Evolutionary conservation across 2,797 vertebrate species (phyloP).

Genomic region (Sebastes aleutianus): DNA sequence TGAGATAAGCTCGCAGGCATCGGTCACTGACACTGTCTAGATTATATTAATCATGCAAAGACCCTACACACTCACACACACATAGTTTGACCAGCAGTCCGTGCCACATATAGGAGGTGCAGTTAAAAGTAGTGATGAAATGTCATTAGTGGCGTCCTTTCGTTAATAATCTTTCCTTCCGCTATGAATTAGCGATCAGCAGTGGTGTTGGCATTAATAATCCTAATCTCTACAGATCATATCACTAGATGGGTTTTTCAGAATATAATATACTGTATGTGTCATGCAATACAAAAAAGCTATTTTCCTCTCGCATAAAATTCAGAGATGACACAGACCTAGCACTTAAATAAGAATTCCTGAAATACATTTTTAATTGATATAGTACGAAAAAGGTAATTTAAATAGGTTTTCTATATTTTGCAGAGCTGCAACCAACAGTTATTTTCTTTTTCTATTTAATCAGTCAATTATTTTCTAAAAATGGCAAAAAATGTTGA

Average conservation of each 20-base stretch:
- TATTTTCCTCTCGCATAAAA: not conserved
- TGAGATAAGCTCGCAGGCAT: slow-evolving; percentile 71
- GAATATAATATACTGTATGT: not conserved
- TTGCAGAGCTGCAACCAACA: not conserved
- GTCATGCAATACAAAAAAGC: slow-evolving; percentile 11
- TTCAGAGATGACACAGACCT: not conserved
- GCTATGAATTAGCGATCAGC: slow-evolving; percentile 19
- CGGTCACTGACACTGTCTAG: slow-evolving; percentile 68
- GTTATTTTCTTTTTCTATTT: not conserved
- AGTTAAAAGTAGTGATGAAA: slow-evolving; percentile 24
- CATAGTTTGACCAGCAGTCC: not conserved
- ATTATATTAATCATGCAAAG: slow-evolving; percentile 73
- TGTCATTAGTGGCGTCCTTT: slow-evolving; percentile 45
- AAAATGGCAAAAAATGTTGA: not conserved
- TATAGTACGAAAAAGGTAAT: not conserved
- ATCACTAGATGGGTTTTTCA: slow-evolving; percentile 10
- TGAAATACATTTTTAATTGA: not conserved
- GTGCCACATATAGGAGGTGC: not conserved
- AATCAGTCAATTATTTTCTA: not conserved
- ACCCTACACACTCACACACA: slow-evolving; percentile 13
- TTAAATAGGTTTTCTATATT: not conserved
- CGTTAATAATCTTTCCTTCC: slow-evolving; percentile 14
- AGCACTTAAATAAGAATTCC: not conserved
- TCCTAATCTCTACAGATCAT: slow-evolving; percentile 49
- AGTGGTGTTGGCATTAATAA: slow-evolving; percentile 34